phyloP scores from a whole-genome alignment of 2,113 vertebrate genomes.

The Ophthalmolycus amberensis region DNA sequence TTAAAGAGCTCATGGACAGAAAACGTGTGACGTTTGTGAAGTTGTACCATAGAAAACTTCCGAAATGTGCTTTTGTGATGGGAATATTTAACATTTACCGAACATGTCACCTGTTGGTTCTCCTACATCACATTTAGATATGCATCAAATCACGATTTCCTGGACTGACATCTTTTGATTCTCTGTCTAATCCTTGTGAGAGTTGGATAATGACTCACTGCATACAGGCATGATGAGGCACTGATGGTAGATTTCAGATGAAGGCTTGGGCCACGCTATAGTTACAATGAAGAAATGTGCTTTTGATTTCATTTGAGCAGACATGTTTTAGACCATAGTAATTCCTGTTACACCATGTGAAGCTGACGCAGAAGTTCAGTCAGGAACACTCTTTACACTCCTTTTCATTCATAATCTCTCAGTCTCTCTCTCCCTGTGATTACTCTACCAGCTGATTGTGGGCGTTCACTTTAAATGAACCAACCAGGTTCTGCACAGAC shows the following conservation, averaged over 20 bases:
- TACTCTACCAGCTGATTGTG: no score
- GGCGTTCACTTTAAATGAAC: no score
- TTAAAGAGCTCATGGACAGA: slow-evolving; percentile 42
- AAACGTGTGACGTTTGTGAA: slow-evolving; percentile 8
- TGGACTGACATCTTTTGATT: slow-evolving; percentile 10
- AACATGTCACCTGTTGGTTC: slow-evolving; percentile 14
- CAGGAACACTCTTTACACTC: no score
- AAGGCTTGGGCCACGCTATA: background rate
- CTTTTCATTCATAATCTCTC: no score
- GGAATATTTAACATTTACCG: slow-evolving; percentile 30
- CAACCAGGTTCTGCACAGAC: no score
- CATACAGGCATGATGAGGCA: background rate
- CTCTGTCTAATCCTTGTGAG: slow-evolving; percentile 30
- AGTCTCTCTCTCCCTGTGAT: no score
- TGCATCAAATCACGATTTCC: slow-evolving; percentile 24
- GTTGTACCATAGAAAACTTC: background rate
- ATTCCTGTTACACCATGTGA: background rate
- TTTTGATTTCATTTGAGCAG: slow-evolving; percentile 2
- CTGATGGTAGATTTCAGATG: slow-evolving; percentile 16
- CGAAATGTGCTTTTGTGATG: slow-evolving; percentile 23
- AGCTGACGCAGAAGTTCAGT: no score
- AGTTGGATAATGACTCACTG: slow-evolving; percentile 1
- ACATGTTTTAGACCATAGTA: background rate
- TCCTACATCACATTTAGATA: slow-evolving; percentile 18
- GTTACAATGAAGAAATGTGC: slow-evolving; percentile 5